phyloP scores from a whole-genome alignment of 2,797 vertebrate species.

The Micromesistius poutassou region DNA sequence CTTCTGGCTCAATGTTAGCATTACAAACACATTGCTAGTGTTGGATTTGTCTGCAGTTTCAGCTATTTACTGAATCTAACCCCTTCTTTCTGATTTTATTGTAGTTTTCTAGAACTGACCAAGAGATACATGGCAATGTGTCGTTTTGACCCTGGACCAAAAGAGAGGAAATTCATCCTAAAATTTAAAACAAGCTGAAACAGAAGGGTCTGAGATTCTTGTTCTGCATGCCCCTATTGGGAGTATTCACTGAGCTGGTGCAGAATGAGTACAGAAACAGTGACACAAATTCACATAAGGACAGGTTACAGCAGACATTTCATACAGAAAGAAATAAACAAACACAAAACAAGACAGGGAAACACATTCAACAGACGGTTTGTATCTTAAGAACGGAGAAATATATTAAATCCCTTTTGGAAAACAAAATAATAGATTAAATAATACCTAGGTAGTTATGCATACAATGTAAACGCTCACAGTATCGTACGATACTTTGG shows the following conservation, averaged over 20 bases:
- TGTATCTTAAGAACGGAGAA: slow-evolving; percentile 14
- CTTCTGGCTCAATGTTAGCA: slow-evolving; percentile 26
- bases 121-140: slow-evolving; percentile 16
- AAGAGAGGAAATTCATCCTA: slow-evolving; percentile 26
- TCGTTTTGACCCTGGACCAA: slow-evolving; percentile 34
- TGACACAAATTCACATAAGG: slow-evolving; percentile 47
- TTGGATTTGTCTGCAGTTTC: slow-evolving; percentile 35
- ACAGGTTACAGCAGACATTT: slow-evolving; percentile 56
- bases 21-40: slow-evolving; percentile 25
- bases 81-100: slow-evolving; percentile 8
- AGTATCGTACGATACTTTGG: background rate
- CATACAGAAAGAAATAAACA: slow-evolving; percentile 46
- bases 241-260: slow-evolving; percentile 40
- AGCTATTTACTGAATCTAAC: slow-evolving; percentile 35
- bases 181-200: slow-evolving; percentile 33
- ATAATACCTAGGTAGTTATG: background rate
- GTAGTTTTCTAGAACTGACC: slow-evolving; percentile 26
- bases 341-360: slow-evolving; percentile 31
- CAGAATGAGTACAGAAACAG: slow-evolving; percentile 50
- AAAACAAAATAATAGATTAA: background rate
- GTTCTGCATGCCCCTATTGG: slow-evolving; percentile 35
- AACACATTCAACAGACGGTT: slow-evolving; percentile 50
- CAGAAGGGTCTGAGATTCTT: slow-evolving; percentile 20
- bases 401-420: background rate
- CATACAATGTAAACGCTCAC: background rate